A percentile compares a stretch with the other conserved stretches of the same genome.
These are phyloP conservation scores for Sinocyclocheilus grahami DNA, from an alignment of 2,113 vertebrate species.

Conservation along the genomic window DNA sequence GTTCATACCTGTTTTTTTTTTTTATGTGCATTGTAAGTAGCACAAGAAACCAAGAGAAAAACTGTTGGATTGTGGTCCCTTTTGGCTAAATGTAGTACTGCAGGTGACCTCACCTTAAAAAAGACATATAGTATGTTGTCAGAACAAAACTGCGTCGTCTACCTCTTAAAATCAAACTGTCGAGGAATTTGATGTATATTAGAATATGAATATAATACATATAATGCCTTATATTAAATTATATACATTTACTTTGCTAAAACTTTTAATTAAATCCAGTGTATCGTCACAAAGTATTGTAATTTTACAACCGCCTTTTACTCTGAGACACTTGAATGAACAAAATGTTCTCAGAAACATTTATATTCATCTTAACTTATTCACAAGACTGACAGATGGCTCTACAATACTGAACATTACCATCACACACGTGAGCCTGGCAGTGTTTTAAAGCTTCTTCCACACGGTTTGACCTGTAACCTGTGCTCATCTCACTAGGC, in stretches of 20 bases:
- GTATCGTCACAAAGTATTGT: conserved; percentile 23
- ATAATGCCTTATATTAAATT: conserved; percentile 72
- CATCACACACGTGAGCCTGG: conserved; percentile 26
- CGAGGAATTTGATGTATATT: conserved; percentile 53
- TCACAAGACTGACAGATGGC: conserved; percentile 26
- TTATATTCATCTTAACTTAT: conserved; percentile 42
- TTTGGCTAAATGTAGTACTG: conserved; percentile 44
- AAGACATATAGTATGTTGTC: conserved; percentile 56
- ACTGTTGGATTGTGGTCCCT: conserved; percentile 43
- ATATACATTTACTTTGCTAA: conserved; percentile 51
- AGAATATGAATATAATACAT: conserved; percentile 66
- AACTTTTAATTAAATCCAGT: conserved; percentile 21
- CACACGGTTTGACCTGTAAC: conserved; percentile 37
- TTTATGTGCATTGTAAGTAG: conserved; percentile 50
- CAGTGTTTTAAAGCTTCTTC: conserved; percentile 42
- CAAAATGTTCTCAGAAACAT: conserved; percentile 16
- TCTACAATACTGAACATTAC: conserved; percentile 18
- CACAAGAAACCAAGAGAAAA: conserved; percentile 45
- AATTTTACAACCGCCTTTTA: conserved; percentile 11
- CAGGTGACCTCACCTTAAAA: conserved; percentile 39
- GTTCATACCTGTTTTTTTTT: conserved; percentile 39
- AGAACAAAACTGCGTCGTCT: conserved; percentile 70
- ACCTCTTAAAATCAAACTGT: conserved; percentile 70
- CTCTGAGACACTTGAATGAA: conserved; percentile 36
- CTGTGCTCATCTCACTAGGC: conserved; percentile 40